phyloP scores from a whole-genome alignment of 2,113 vertebrate species.

The Riparia riparia region DNA sequence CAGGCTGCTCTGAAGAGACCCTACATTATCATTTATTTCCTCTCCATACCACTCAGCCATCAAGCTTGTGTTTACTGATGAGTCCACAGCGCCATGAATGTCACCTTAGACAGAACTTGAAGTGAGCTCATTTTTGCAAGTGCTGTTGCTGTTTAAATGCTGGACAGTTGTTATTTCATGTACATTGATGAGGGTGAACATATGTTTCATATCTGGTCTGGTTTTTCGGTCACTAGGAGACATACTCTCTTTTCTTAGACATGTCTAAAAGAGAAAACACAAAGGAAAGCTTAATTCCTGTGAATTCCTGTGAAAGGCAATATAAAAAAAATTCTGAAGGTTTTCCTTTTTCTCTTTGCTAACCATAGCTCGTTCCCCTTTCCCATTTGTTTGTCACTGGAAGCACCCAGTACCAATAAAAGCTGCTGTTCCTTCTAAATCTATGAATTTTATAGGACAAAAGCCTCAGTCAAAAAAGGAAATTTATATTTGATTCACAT shows the following conservation, averaged over 20 bases:
- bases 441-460: not conserved
- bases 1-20: not conserved
- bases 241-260: conserved; percentile 73
- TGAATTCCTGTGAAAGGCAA: not conserved
- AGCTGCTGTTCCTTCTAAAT: not conserved
- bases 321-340: not conserved
- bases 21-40: not conserved
- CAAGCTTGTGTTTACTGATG: not conserved
- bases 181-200: conserved; percentile 19
- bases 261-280: conserved; percentile 71
- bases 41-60: not conserved
- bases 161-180: conserved; percentile 18
- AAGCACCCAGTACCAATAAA: not conserved
- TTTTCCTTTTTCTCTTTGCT: not conserved
- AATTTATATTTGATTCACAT: not conserved
- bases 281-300: not conserved
- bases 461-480: not conserved
- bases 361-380: not conserved
- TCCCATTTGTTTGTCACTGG: not conserved
- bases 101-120: not conserved
- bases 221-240: conserved; percentile 62
- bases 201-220: conserved; percentile 29
- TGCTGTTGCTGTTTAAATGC: not conserved
- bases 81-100: fast-evolving
- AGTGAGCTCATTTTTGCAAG: conserved; percentile 40